Evolutionary conservation across 2,888 invertebrate genomes (phyloP).

Genomic region (Tenthredo livida): DNA sequence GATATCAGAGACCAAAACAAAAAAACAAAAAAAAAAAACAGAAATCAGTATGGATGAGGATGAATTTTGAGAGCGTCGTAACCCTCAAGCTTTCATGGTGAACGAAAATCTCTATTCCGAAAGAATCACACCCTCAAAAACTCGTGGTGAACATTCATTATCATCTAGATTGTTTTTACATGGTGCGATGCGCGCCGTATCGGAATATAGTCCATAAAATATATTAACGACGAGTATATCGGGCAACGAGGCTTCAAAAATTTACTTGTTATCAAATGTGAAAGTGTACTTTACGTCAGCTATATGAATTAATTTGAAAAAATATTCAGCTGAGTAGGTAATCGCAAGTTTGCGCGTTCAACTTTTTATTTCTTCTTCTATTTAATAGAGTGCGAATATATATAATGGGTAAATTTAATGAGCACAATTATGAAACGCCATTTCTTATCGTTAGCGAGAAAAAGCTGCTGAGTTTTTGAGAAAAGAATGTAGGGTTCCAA

Average conservation of each 20-base stretch:
- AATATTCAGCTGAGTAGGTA: neutral
- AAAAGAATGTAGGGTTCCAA: neutral
- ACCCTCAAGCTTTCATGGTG: neutral
- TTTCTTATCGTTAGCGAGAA: neutral
- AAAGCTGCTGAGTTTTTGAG: neutral
- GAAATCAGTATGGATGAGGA: neutral
- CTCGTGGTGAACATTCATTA: neutral
- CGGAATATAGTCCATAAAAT: neutral
- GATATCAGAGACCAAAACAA: neutral
- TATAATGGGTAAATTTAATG: neutral
- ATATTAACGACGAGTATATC: neutral
- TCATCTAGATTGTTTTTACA: constrained; percentile 18
- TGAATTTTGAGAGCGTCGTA: neutral
- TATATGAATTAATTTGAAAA: neutral
- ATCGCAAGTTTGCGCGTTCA: neutral
- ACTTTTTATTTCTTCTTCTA: neutral
- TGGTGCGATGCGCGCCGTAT: neutral
- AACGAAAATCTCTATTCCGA: neutral
- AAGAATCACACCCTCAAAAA: constrained; percentile 6
- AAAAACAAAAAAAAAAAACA: neutral
- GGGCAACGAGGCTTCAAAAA: neutral
- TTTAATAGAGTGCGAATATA: neutral
- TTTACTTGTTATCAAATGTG: neutral
- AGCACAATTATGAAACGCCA: neutral
- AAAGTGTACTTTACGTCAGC: neutral